phyloP scores from a whole-genome alignment of 2,888 invertebrate genomes.

The Crematogaster levior region DNA sequence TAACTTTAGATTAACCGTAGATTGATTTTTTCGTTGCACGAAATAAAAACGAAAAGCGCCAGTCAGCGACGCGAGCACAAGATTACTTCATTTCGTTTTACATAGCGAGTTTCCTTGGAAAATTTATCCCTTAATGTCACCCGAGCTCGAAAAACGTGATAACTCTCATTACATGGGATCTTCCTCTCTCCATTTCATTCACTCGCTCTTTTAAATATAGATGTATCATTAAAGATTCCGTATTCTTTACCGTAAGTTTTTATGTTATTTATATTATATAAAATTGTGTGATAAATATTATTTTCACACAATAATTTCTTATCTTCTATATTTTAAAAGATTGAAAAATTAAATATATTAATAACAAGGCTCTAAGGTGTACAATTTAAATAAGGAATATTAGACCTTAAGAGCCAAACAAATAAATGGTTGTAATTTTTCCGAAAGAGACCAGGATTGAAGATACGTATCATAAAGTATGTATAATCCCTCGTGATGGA shows the following conservation, averaged over 20 bases:
- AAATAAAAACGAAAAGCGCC: not conserved
- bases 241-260: not conserved
- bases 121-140: conserved; percentile 21
- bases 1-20: conserved; percentile 17
- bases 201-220: not conserved
- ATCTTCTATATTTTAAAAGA: not conserved
- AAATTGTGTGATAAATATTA: not conserved
- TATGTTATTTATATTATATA: not conserved
- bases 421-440: not conserved
- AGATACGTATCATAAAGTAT: not conserved
- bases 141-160: not conserved
- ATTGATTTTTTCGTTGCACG: conserved; percentile 21
- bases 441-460: not conserved
- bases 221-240: not conserved
- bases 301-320: not conserved
- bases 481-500: not conserved
- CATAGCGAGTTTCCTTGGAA: conserved; percentile 6
- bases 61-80: not conserved
- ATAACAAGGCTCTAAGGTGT: not conserved
- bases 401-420: not conserved
- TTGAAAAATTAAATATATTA: not conserved
- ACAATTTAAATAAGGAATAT: not conserved
- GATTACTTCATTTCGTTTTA: conserved; percentile 42
- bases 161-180: not conserved
- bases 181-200: not conserved